Evolutionary conservation across 2,797 vertebrate genomes (phyloP), one percentile per base, ranked within the genome.

Genomic region (Halcyon smyrnensis): DNA sequence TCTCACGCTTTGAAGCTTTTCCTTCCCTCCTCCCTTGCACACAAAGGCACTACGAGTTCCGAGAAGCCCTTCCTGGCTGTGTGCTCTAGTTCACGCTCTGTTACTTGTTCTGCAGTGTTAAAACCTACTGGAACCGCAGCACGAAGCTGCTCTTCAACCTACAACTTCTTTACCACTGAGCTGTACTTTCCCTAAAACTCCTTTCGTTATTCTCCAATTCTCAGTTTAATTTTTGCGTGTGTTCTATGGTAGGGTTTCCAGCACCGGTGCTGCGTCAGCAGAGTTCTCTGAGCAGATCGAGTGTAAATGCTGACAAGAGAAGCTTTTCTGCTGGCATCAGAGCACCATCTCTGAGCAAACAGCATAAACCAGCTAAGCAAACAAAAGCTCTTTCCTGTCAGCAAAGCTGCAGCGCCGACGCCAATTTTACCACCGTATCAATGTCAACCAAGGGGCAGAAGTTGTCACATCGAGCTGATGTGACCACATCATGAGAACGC

Each of bases 321-420:
- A 92, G 93, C 68, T 92, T 76, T 87, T 32, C 93, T 95, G 87
- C 81, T 84, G 81, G 50, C 87, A 73, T 46, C 19, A 27, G 59
- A 91, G 59, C 63, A 69, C 24, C 78, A 20, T 24, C 63, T 59
- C 79, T 51, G 70, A 82, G 92, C 50, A 92, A 90, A 90, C 50
- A 82, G 67, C 84, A 89, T 6, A 1, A 46, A 27, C 77, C 6
- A 53, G 43, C 77, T 13, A 37, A 89, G 91, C 34, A 65, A 89
- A 93, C 84, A 65, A 84, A 85, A 74, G 46, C 67, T 82, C 63
- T 25, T 79, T 16, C 67, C 23, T 1, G 0, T 48, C 89, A 80
- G 89, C 59, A 51, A 51, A 89, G 84, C 21, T 24, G n/a, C 18
- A 28, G 71, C 46, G 16, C 37, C 1, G 1, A 11, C 0, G 0